A percentile compares a stretch with the other conserved stretches of the same genome.
phyloP scores from a whole-genome alignment of 1,140 invertebrate species.

The Cherax destructor region DNA sequence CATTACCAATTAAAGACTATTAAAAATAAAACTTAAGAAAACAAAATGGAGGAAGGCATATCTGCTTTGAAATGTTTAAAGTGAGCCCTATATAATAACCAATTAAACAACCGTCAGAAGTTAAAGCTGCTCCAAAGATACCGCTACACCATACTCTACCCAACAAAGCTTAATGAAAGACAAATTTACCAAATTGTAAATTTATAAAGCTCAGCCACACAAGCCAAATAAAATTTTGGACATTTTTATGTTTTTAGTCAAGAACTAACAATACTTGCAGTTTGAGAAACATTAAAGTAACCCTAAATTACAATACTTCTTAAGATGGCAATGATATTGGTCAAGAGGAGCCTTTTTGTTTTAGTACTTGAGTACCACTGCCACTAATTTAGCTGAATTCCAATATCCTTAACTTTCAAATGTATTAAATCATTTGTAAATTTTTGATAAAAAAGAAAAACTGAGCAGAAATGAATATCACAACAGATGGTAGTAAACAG shows the following conservation, averaged over 20 bases:
- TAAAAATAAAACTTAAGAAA: neutral
- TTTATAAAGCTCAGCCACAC: neutral
- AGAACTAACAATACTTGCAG: neutral
- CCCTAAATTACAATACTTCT: neutral
- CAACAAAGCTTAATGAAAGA: constrained; percentile 4
- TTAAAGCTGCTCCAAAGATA: constrained; percentile 21
- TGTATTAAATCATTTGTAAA: no score
- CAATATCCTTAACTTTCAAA: neutral
- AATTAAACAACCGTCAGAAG: neutral
- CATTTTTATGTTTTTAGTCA: neutral
- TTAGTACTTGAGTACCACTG: neutral
- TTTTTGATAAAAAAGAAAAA: no score
- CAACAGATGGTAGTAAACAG: constrained; percentile 10
- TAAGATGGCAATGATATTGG: neutral
- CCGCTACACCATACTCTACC: constrained; percentile 35
- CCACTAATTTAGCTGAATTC: neutral
- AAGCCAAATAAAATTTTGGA: neutral
- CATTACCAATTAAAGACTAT: neutral
- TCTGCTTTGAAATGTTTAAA: neutral
- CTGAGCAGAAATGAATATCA: neutral
- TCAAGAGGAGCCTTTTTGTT: neutral
- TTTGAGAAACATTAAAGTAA: neutral
- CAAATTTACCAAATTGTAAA: constrained; percentile 1
- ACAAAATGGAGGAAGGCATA: neutral
- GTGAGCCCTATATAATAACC: constrained; percentile 17